Evolutionary conservation across 2,888 invertebrate species (phyloP).

Genomic region (Himalopsyche tibetana): DNA sequence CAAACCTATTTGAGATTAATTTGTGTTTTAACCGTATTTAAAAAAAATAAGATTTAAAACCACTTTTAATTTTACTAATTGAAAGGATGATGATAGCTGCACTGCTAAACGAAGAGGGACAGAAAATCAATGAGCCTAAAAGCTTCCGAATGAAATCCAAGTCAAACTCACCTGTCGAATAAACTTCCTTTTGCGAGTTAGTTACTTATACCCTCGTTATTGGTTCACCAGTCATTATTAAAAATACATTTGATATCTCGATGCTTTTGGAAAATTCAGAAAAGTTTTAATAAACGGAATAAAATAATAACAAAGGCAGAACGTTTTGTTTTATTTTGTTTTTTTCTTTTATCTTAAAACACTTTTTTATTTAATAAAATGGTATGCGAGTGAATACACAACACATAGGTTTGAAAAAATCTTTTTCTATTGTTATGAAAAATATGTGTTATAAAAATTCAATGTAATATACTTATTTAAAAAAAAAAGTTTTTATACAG

Average conservation of each 20-base stretch:
- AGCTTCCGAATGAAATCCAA: slow-evolving; percentile 48
- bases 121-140: not conserved
- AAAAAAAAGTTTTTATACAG: too few relatives aligned
- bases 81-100: not conserved
- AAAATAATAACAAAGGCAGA: not conserved
- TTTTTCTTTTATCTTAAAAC: too few relatives aligned
- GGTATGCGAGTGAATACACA: too few relatives aligned
- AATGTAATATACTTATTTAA: too few relatives aligned
- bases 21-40: too few relatives aligned
- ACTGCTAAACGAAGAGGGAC: not conserved
- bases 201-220: slow-evolving; percentile 46
- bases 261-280: not conserved
- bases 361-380: too few relatives aligned
- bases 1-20: too few relatives aligned
- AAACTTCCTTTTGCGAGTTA: slow-evolving; percentile 27
- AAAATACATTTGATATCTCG: slow-evolving; percentile 33
- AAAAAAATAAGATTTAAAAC: too few relatives aligned
- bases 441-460: too few relatives aligned
- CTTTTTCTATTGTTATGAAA: too few relatives aligned
- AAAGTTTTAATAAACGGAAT: not conserved
- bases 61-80: not conserved
- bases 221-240: slow-evolving; percentile 37
- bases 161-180: slow-evolving; percentile 51
- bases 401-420: too few relatives aligned
- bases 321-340: too few relatives aligned